Evolutionary conservation across 1,140 invertebrate genomes (phyloP), one percentile per base, ranked within the genome.

Genomic region (Arion vulgaris): DNA sequence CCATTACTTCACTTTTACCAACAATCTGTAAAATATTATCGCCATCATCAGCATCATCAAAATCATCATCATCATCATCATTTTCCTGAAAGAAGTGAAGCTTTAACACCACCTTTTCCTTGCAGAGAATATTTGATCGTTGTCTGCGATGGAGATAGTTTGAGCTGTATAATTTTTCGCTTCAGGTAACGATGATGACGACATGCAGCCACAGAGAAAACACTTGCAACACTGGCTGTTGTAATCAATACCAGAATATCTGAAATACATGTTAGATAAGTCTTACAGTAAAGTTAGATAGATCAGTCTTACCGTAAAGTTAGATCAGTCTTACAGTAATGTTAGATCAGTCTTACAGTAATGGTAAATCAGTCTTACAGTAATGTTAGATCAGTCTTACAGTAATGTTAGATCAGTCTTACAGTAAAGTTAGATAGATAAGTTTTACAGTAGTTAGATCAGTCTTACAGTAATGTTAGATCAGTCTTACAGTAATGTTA

Each of bases 171-270:
- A 49, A 82, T 72, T 28, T 79, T 85, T n/a, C 84, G 83, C 69
- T 87, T 87, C 62, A 87, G n/a, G 41, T 85, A 85, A 13, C 85
- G 81, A 45, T 87, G 86, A 49, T 85, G 84, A 36, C 86, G 45
- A 66, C 86, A 87, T 4, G 86, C 83, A 9, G 84, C 86, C 23
- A 87, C 84, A 17, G 69, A 82, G 53, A 84, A 87, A 4, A 87
- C 74, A 28, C 83, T 85, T 28, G 69, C 86, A 51, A 87, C 71
- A 28, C 81, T 82, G 36, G 81, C 86, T 41, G 83, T 82, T 1
- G 84, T 28, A 41, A 85, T 71, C 15, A 87, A 79, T 11, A 87
- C 75, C n/a, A 85, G 51, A 32, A 87, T 85, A 72, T 87, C 86
- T 87, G 84, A 71, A 78, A 66, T 28, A 39, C 5, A 78, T 51